Percentiles rank a stretch among this genome's conserved stretches.
Evolutionary conservation across 1,140 invertebrate genomes (phyloP).

Genomic region (Drepana arcuata): DNA sequence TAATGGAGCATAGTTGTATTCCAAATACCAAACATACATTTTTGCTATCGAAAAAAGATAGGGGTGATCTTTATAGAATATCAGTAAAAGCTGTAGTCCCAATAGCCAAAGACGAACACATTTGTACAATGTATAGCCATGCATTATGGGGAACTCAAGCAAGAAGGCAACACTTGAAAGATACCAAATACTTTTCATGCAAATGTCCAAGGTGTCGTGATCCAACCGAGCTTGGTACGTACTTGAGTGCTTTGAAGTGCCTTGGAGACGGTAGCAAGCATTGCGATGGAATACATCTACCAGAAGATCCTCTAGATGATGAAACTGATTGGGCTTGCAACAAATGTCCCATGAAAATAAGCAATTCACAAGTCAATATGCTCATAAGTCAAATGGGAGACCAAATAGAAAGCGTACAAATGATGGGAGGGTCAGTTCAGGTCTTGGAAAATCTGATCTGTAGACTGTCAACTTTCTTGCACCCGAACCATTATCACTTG

Average conservation of each 20-base stretch:
- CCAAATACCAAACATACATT: slow-evolving; percentile 83
- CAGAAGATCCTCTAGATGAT: slow-evolving; percentile 77
- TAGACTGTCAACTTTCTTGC: slow-evolving; percentile 78
- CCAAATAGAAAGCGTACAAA: slow-evolving; percentile 79
- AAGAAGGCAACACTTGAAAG: slow-evolving; percentile 82
- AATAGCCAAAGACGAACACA: slow-evolving; percentile 79
- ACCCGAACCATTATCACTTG: slow-evolving; percentile 86
- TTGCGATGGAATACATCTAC: slow-evolving; percentile 78
- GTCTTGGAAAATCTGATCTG: slow-evolving; percentile 76
- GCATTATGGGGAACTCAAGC: slow-evolving; percentile 87
- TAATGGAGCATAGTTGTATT: slow-evolving; percentile 84
- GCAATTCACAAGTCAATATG: slow-evolving; percentile 66
- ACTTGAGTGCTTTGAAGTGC: slow-evolving; percentile 83
- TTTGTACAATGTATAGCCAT: slow-evolving; percentile 88
- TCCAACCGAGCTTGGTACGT: slow-evolving; percentile 83
- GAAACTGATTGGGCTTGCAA: slow-evolving; percentile 83
- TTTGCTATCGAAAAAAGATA: slow-evolving; percentile 62
- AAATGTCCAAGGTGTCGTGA: slow-evolving; percentile 82
- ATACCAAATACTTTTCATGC: slow-evolving; percentile 88
- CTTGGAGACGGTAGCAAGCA: slow-evolving; percentile 70
- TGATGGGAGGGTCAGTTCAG: slow-evolving; percentile 72
- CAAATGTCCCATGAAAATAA: slow-evolving; percentile 75
- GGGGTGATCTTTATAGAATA: slow-evolving; percentile 72
- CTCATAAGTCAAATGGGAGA: slow-evolving; percentile 80
- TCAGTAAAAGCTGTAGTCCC: slow-evolving; percentile 76